Evolutionary conservation across 2,113 vertebrate species (phyloP), one percentile per base, ranked within the genome.

Genomic region (Maccullochella peelii): DNA sequence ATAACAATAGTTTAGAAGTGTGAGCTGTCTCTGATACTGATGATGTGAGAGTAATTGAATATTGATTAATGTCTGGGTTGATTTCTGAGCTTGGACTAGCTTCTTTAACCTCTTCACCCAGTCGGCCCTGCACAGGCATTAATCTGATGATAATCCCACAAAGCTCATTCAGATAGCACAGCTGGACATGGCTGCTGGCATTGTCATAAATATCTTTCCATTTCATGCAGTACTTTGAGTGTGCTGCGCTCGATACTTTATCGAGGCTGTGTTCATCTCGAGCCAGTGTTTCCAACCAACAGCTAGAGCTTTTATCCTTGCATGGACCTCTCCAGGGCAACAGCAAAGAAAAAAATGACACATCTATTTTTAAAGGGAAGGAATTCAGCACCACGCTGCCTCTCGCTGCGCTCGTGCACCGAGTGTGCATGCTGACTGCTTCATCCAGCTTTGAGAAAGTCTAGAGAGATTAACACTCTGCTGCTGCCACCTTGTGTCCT

Each of bases 281-380:
- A 94, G 94, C 93, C 94, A 94, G 77, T 85, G 95, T 95, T 96
- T 94, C 91, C 86, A 23, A 89, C 21, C 77, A 79, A 71, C 91
- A 80, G 16, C 67, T 73, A 86, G 68, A 92, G 92, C 83, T 95
- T 96, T 94, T 95, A 95, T 89, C 94, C 94, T 88, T 95, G 94
- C 95, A 93, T 94, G 92, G 95, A 84, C 92, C 92, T 95, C 94
- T 93, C 93, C 88, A 47, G 95, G 96, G 97, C 96, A 97, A 96
- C 96, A 93, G 94, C 85, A 94, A 94, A 93, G 95, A 92, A 94
- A 89, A 95, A 81, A 96, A 95, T 93, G 86, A 93, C 96, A 91
- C 93, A 68, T 96, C 97, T 99, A 97, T 98, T 98, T 99, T 97
- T 97, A 97, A 95, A 92, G 78, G 62, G 89, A 82, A 95, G 96